Evolutionary conservation across 1,140 invertebrate genomes (phyloP).

Genomic region (Drosophila pseudoobscura): DNA sequence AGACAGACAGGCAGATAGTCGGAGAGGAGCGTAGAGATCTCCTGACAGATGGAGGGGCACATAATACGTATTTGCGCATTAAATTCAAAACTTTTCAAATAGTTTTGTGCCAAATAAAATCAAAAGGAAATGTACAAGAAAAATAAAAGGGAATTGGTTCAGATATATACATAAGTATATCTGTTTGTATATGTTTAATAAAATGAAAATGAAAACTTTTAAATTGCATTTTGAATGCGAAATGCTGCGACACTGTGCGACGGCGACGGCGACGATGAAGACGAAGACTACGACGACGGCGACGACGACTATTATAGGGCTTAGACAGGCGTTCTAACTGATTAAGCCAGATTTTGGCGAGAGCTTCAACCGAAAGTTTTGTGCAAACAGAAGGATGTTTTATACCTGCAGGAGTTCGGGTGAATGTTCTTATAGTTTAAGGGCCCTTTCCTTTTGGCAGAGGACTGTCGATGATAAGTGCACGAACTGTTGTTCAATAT

Average conservation of each 20-base stretch:
- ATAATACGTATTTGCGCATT: conserved; percentile 80
- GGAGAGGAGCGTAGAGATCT: neutral
- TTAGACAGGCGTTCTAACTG: conserved; percentile 53
- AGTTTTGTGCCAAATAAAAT: conserved; percentile 68
- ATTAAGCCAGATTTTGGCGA: conserved; percentile 28
- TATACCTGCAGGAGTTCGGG: conserved; percentile 13
- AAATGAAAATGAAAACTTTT: conserved; percentile 75
- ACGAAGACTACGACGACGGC: neutral
- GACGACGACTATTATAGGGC: conserved; percentile 13
- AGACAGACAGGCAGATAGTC: conserved; percentile 8
- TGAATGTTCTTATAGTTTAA: conserved; percentile 23
- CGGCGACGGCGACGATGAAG: no score
- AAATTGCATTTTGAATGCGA: conserved; percentile 65
- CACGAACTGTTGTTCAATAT: no score
- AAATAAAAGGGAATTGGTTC: conserved; percentile 19
- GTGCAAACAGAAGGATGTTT: conserved; percentile 8
- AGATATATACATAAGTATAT: conserved; percentile 21
- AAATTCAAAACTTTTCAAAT: conserved; percentile 78
- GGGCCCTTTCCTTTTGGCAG: neutral
- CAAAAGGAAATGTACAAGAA: conserved; percentile 56
- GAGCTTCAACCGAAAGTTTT: conserved; percentile 21
- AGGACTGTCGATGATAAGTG: conserved; percentile 16
- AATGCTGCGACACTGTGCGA: conserved; percentile 19
- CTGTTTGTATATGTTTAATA: conserved; percentile 21
- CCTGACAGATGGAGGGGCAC: conserved; percentile 5